Conservation (phyloP, 2,113 vertebrate genomes). For the Indicator maculatus region DNA sequence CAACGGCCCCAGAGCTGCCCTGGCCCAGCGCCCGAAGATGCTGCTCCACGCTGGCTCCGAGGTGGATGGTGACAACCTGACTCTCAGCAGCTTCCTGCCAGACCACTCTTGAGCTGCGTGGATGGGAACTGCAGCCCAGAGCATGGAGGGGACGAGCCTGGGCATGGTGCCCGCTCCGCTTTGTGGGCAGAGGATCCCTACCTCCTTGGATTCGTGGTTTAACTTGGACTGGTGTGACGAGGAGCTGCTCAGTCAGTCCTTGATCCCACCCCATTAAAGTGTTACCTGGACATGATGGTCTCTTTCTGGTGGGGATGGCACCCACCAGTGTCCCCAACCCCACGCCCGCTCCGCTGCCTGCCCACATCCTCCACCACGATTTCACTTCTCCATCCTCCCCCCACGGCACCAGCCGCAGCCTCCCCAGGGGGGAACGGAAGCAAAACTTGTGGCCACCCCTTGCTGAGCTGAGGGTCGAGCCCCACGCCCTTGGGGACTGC, state of each 20-base stretch:
- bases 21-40: background rate
- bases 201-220: background rate
- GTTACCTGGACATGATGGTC: background rate
- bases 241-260: background rate
- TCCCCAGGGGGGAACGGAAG: background rate
- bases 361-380: constrained; percentile 1
- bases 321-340: background rate
- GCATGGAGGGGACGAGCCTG: accelerated
- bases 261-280: background rate
- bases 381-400: background rate
- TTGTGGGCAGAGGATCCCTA: accelerated
- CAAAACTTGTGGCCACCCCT: background rate
- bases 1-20: background rate
- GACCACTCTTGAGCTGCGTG: constrained; percentile 42
- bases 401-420: background rate
- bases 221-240: accelerated
- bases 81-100: constrained; percentile 90
- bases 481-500: background rate
- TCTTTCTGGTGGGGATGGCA: background rate
- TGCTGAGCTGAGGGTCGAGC: accelerated
- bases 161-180: accelerated
- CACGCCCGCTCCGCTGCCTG: background rate
- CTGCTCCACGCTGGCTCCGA: constrained; percentile 49
- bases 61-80: constrained; percentile 80
- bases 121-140: background rate